A percentile compares a stretch with the other conserved stretches of the same genome.
Evolutionary conservation across 2,113 vertebrate genomes (phyloP).

Genomic region (Dipodomys stephensi): DNA sequence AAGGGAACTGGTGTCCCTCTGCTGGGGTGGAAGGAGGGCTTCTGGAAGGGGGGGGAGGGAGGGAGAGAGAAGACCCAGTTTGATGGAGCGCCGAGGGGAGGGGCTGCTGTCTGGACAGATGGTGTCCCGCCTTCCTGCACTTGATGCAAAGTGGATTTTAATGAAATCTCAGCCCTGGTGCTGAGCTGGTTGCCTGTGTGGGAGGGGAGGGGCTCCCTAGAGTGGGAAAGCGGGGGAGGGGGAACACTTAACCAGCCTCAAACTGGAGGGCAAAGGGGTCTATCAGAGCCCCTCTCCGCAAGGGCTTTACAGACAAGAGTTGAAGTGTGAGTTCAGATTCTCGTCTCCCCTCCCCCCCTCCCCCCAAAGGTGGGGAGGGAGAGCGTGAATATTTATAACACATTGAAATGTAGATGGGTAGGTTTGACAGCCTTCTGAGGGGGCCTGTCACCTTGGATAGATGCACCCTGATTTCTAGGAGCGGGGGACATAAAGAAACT

Average conservation of each 20-base stretch:
- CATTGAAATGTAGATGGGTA: conserved; percentile 80
- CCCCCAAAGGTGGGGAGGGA: conserved; percentile 66
- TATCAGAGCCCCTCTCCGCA: neutral
- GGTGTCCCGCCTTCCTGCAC: conserved; percentile 75
- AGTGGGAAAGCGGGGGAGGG: neutral
- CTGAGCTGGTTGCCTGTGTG: conserved; percentile 10
- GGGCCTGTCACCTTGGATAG: conserved; percentile 64
- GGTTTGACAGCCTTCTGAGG: conserved; percentile 71
- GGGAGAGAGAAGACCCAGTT: conserved; percentile 49
- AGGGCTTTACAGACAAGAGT: conserved; percentile 5
- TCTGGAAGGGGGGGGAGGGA: conserved; percentile 35
- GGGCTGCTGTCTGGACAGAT: conserved; percentile 78
- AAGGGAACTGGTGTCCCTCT: neutral
- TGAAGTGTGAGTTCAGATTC: conserved; percentile 57
- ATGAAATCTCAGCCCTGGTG: conserved; percentile 75
- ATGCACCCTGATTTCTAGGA: conserved; percentile 21
- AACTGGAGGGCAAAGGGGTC: neutral
- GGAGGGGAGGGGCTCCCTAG: conserved; percentile 12
- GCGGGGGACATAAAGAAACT: neutral
- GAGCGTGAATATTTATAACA: conserved; percentile 78
- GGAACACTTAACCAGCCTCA: conserved; percentile 51
- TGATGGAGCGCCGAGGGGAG: conserved; percentile 75
- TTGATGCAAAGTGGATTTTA: conserved; percentile 82
- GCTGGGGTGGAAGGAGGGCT: conserved; percentile 34
- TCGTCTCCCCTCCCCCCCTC: too few relatives aligned